A percentile compares a stretch with the other conserved stretches of the same genome.
Evolutionary conservation across 2,113 vertebrate species (phyloP).

Genomic region (Orycteropus afer): DNA sequence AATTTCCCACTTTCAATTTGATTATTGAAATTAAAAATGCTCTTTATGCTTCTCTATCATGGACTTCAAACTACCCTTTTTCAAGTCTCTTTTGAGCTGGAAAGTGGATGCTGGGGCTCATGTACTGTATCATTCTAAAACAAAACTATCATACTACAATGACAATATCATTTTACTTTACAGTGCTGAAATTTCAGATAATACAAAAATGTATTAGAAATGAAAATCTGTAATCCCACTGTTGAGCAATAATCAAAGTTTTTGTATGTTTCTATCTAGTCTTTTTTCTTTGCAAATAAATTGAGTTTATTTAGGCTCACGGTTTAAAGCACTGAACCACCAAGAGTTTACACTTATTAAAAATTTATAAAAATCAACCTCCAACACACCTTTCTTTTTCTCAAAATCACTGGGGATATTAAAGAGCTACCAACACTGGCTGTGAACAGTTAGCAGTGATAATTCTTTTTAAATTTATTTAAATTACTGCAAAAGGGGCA

Average conservation of each 20-base stretch:
- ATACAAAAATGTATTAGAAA: constrained; percentile 21
- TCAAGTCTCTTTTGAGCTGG: not conserved
- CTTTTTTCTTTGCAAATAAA: not conserved
- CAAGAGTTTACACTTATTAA: not conserved
- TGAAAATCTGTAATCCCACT: not conserved
- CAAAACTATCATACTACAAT: not conserved
- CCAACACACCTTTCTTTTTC: not conserved
- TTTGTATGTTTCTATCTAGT: not conserved
- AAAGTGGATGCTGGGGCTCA: not conserved
- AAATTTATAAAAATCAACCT: not conserved
- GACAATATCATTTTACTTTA: not conserved
- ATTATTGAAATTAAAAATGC: not conserved
- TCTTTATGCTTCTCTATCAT: not conserved
- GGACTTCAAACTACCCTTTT: not conserved
- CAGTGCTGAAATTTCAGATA: not conserved
- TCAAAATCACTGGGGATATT: not conserved
- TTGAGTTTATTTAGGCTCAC: not conserved
- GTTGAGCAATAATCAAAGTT: not conserved
- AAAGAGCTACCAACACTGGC: not conserved
- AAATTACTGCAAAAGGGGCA: too few species aligned
- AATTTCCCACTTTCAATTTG: not conserved
- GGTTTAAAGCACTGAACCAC: not conserved
- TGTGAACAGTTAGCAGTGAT: not conserved
- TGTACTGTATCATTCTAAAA: not conserved
- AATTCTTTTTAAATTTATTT: not conserved